These are phyloP conservation scores for Oscheius sp. DNA, from an alignment of 2,888 invertebrate species.

Conservation along the genomic window DNA sequence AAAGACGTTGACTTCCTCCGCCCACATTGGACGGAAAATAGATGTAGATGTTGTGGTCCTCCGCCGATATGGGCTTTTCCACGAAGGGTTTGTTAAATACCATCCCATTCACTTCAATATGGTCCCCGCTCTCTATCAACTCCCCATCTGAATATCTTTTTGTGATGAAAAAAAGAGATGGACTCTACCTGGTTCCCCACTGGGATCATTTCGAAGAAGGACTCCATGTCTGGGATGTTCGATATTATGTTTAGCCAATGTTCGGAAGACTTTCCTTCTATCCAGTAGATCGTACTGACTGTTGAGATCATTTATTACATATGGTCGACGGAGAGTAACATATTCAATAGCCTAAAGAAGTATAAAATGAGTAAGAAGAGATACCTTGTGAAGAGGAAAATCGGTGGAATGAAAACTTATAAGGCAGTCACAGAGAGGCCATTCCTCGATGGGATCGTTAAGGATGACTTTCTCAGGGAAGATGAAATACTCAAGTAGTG, in stretches of 20 bases:
- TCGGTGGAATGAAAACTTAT: slow-evolving; percentile 79
- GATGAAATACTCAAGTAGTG: slow-evolving; percentile 76
- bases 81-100: slow-evolving; percentile 84
- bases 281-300: slow-evolving; percentile 94
- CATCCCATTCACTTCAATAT: slow-evolving; percentile 69
- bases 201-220: slow-evolving; percentile 81
- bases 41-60: slow-evolving; percentile 99
- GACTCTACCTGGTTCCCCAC: slow-evolving; percentile 48
- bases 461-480: slow-evolving; percentile 96
- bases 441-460: slow-evolving; percentile 92
- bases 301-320: slow-evolving; percentile 95
- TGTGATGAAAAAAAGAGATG: not conserved
- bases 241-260: slow-evolving; percentile 90
- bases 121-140: slow-evolving; percentile 60
- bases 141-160: slow-evolving; percentile 42
- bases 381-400: slow-evolving; percentile 84
- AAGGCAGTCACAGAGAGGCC: slow-evolving; percentile 96
- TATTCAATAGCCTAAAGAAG: slow-evolving; percentile 84
- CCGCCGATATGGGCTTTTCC: slow-evolving; percentile 98
- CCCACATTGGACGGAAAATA: slow-evolving; percentile 98
- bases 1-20: slow-evolving; percentile 94
- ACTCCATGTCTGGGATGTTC: slow-evolving; percentile 97
- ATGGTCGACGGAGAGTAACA: slow-evolving; percentile 89
- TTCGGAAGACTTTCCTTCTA: slow-evolving; percentile 87
- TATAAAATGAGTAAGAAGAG: not conserved